Percentiles rank a stretch among this genome's conserved stretches.
phyloP scores from a whole-genome alignment of 2,797 vertebrate genomes.

The Anolis apletophallus region DNA sequence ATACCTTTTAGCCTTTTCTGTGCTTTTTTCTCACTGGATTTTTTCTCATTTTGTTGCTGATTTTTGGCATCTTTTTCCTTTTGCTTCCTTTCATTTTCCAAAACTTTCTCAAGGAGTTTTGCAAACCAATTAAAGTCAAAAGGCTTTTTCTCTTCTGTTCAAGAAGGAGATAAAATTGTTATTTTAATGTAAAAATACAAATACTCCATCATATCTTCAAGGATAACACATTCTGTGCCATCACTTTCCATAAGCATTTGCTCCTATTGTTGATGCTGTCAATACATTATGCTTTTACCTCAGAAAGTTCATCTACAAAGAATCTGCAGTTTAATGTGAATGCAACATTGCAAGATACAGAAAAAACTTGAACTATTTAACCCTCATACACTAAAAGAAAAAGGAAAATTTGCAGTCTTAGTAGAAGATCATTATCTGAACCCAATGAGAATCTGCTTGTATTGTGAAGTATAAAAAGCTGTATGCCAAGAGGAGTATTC shows the following conservation, averaged over 20 bases:
- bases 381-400: no score
- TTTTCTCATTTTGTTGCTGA: constrained; percentile 72
- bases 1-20: constrained; percentile 82
- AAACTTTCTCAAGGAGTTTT: constrained; percentile 88
- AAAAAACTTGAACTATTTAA: not conserved
- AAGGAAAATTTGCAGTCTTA: no score
- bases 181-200: not conserved
- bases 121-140: constrained; percentile 95
- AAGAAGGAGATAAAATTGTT: constrained; percentile 44
- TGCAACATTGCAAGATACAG: not conserved
- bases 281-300: not conserved
- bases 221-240: not conserved
- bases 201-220: not conserved
- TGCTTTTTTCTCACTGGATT: constrained; percentile 74
- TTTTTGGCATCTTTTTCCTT: constrained; percentile 81
- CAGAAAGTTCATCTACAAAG: not conserved
- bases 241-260: not conserved
- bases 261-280: no score
- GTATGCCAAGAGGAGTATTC: no score
- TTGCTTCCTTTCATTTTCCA: constrained; percentile 86
- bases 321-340: not conserved
- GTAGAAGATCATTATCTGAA: no score
- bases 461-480: no score
- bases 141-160: constrained; percentile 87
- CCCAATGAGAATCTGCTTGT: no score